Evolutionary conservation across 2,797 vertebrate species (phyloP).

Genomic region (Furcifer pardalis): DNA sequence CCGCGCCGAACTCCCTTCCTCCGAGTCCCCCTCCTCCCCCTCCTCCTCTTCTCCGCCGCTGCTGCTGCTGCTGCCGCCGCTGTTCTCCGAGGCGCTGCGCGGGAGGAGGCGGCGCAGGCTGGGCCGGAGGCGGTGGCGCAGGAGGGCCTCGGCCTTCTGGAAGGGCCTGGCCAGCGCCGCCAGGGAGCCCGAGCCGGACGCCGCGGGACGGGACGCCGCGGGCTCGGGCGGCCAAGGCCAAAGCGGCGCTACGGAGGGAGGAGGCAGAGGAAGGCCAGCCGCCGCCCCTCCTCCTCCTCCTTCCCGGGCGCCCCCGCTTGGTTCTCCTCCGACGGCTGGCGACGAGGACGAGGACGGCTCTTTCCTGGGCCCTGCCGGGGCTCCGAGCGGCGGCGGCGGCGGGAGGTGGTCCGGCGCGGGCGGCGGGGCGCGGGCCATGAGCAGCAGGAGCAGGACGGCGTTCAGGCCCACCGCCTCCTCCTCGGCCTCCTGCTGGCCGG

Average conservation of each 20-base stretch:
- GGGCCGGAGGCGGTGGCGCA: constrained; percentile 34
- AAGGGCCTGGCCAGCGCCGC: constrained; percentile 37
- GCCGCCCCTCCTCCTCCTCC: not conserved
- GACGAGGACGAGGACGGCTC: too few species aligned
- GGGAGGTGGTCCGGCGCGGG: not conserved
- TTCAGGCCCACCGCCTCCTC: not conserved
- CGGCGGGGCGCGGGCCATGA: not conserved
- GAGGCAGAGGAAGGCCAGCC: not conserved
- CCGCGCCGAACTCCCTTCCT: too few species aligned
- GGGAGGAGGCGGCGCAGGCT: constrained; percentile 34
- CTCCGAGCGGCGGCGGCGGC: too few species aligned
- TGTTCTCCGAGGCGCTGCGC: accelerated
- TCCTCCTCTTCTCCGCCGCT: not conserved
- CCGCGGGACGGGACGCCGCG: too few species aligned
- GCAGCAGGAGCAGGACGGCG: not conserved
- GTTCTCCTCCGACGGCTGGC: not conserved
- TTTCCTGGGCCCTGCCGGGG: not conserved
- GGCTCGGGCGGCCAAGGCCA: too few species aligned
- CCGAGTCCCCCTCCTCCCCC: too few species aligned
- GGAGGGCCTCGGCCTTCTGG: constrained; percentile 50
- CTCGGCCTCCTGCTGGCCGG: not conserved
- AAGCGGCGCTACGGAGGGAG: too few species aligned
- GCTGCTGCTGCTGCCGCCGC: too few species aligned
- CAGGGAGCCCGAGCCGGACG: constrained; percentile 10
- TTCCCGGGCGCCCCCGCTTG: not conserved